These are phyloP conservation scores for Dissostichus mawsoni DNA, from an alignment of 2,113 vertebrate genomes.

Conservation along the genomic window DNA sequence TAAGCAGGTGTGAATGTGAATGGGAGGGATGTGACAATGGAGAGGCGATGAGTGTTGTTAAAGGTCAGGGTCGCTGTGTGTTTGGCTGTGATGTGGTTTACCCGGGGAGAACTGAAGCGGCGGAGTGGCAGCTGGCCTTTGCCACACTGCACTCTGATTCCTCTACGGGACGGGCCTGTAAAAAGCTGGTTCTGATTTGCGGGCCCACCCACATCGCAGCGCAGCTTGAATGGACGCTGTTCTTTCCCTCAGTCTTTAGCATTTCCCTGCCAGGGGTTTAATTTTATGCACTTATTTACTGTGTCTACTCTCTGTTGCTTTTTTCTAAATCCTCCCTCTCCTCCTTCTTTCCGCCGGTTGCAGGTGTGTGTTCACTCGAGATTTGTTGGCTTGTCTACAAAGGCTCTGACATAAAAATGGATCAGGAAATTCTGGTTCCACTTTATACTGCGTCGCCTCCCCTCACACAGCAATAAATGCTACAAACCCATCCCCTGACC, in stretches of 20 bases:
- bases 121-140: conserved; percentile 56
- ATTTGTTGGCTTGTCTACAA: conserved; percentile 77
- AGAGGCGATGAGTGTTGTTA: conserved; percentile 44
- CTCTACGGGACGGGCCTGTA: conserved; percentile 46
- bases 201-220: conserved; percentile 79
- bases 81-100: conserved; percentile 64
- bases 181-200: conserved; percentile 73
- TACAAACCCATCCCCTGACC: conserved; percentile 44
- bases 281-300: conserved; percentile 78
- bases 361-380: conserved; percentile 77
- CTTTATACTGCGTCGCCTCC: conserved; percentile 50
- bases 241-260: conserved; percentile 61
- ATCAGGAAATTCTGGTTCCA: conserved; percentile 80
- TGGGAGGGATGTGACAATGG: conserved; percentile 44
- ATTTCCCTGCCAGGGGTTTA: conserved; percentile 65
- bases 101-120: conserved; percentile 28
- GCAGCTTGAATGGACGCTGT: conserved; percentile 56
- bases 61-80: conserved; percentile 47
- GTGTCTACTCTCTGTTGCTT: conserved; percentile 47
- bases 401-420: conserved; percentile 73
- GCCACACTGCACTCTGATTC: conserved; percentile 49
- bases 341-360: conserved; percentile 34
- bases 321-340: not conserved
- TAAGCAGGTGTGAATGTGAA: conserved; percentile 55
- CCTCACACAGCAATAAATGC: conserved; percentile 53